phyloP scores from a whole-genome alignment of 2,113 vertebrate species.

The Mola mola region DNA sequence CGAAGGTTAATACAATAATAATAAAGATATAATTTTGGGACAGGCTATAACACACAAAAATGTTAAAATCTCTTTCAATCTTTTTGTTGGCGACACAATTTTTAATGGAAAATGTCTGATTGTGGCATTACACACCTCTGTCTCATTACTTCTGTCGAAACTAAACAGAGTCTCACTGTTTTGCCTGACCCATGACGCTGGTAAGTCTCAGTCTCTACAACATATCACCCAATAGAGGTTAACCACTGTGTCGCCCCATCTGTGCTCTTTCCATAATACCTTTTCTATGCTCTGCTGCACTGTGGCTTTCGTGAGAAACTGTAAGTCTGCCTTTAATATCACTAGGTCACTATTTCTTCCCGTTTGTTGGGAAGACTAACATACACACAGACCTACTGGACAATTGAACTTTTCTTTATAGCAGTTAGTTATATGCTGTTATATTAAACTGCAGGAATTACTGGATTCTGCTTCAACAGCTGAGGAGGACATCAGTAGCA shows the following conservation, averaged over 20 bases:
- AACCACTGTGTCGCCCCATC: constrained; percentile 19
- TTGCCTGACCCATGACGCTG: neutral
- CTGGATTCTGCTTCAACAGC: too few species aligned
- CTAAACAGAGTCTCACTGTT: neutral
- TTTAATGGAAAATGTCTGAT: too few species aligned
- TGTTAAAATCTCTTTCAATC: neutral
- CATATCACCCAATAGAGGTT: constrained; percentile 7
- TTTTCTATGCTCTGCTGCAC: neutral
- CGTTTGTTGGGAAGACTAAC: too few species aligned
- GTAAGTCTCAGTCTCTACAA: constrained; percentile 10
- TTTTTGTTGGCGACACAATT: neutral
- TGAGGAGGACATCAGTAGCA: too few species aligned
- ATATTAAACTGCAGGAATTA: too few species aligned
- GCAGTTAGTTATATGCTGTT: too few species aligned
- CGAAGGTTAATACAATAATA: neutral
- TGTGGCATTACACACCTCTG: neutral
- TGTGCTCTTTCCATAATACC: neutral
- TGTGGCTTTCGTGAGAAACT: constrained; percentile 21
- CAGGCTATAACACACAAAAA: neutral
- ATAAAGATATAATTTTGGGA: neutral
- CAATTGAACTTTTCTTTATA: too few species aligned
- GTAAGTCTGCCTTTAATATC: too few species aligned
- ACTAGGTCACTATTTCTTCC: too few species aligned
- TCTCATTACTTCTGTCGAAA: too few species aligned
- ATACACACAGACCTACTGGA: neutral